These are phyloP conservation scores for Nemapogon koenigi DNA, from an alignment of 2,888 invertebrate genomes.

Conservation along the genomic window DNA sequence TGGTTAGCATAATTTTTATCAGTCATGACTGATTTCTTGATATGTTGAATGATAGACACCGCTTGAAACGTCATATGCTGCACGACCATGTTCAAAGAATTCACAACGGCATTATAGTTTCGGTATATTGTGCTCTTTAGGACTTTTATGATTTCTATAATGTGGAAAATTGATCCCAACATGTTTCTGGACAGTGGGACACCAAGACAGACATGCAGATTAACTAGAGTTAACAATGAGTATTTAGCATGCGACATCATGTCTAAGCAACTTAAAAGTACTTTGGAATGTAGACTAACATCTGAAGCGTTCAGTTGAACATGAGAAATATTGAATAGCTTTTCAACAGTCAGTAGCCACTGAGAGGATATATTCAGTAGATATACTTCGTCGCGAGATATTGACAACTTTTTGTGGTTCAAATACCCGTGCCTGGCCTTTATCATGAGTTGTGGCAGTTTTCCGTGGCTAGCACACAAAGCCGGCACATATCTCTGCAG, in stretches of 20 bases:
- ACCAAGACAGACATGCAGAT: conserved; percentile 73
- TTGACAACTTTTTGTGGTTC: conserved; percentile 58
- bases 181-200: conserved; percentile 80
- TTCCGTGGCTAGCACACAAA: conserved; percentile 56
- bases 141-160: conserved; percentile 82
- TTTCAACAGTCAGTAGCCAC: conserved; percentile 46
- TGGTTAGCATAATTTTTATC: conserved; percentile 71
- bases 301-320: conserved; percentile 47
- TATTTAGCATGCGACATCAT: conserved; percentile 71
- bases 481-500: conserved; percentile 69
- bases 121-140: conserved; percentile 74
- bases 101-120: conserved; percentile 73
- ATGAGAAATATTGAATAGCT: conserved; percentile 36
- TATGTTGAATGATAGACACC: conserved; percentile 68
- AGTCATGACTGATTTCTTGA: conserved; percentile 71
- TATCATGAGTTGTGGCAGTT: conserved; percentile 43
- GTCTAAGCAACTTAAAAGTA: conserved; percentile 67
- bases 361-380: conserved; percentile 35
- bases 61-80: conserved; percentile 83
- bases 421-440: conserved; percentile 65
- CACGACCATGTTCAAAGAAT: conserved; percentile 75
- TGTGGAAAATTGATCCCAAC: conserved; percentile 76
- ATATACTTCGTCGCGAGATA: conserved; percentile 68
- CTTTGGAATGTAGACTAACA: conserved; percentile 48
- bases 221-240: conserved; percentile 60